phyloP scores from a whole-genome alignment of 2,888 invertebrate species.

The Hylaea fasciaria region DNA sequence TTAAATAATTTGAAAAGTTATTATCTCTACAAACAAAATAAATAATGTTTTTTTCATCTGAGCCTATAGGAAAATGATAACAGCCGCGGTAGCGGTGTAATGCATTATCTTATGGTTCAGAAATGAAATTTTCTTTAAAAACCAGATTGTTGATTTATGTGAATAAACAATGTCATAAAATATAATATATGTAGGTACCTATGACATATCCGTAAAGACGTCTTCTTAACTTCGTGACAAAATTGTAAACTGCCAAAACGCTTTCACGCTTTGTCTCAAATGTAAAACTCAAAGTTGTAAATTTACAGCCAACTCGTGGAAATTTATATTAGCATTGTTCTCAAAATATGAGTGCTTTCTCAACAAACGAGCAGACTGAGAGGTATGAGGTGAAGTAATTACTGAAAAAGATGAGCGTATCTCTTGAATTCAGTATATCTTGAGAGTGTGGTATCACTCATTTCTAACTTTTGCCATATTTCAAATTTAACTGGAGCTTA shows the following conservation, averaged over 20 bases:
- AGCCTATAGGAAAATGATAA: too few species aligned
- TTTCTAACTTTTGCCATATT: too few species aligned
- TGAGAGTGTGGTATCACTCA: background rate
- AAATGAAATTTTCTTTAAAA: too few species aligned
- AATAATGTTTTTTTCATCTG: too few species aligned
- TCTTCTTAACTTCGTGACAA: slow-evolving; percentile 16
- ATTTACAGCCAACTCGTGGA: slow-evolving; percentile 30
- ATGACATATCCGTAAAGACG: slow-evolving; percentile 10
- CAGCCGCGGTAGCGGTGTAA: too few species aligned
- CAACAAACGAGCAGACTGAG: slow-evolving; percentile 15
- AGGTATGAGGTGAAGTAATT: slow-evolving; percentile 15
- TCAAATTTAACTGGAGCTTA: too few species aligned
- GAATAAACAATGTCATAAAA: slow-evolving; percentile 1
- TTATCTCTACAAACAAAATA: too few species aligned
- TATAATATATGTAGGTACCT: slow-evolving; percentile 4
- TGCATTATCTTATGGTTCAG: too few species aligned
- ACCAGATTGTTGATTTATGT: too few species aligned
- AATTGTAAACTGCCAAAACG: slow-evolving; percentile 29
- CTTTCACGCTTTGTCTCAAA: slow-evolving; percentile 21
- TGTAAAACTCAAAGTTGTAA: slow-evolving; percentile 26
- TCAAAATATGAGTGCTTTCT: slow-evolving; percentile 27
- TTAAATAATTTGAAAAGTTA: slow-evolving; percentile 7
- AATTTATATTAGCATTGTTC: slow-evolving; percentile 39
- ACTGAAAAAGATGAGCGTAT: slow-evolving; percentile 4
- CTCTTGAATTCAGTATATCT: background rate